Conservation (phyloP, 2,888 invertebrate species). For the Meloe dianella region DNA sequence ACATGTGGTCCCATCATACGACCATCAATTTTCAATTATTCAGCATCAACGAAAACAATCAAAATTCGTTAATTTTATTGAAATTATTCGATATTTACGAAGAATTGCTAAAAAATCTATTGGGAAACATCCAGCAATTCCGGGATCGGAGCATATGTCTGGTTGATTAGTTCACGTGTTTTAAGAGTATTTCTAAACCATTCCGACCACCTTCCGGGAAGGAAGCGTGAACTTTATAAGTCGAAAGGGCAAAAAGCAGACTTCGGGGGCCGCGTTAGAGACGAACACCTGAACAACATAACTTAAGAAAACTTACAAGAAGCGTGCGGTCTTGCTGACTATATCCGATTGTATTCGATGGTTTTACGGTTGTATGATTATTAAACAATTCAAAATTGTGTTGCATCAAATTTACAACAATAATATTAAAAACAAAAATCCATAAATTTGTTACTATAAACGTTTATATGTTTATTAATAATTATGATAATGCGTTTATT, state of each 20-base stretch:
- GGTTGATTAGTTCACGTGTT: conserved; percentile 34
- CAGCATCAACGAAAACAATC: not conserved
- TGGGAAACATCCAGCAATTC: not conserved
- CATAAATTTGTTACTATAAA: not conserved
- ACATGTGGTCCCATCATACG: conserved; percentile 22
- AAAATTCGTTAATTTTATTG: not conserved
- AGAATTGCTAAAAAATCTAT: no score
- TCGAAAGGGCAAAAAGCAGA: conserved; percentile 41
- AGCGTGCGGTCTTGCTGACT: conserved; percentile 26
- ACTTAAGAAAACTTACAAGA: conserved; percentile 35
- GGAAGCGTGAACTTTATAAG: conserved; percentile 42
- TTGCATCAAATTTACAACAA: not conserved
- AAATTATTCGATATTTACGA: not conserved
- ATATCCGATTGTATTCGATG: conserved; percentile 4
- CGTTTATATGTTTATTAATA: conserved; percentile 1
- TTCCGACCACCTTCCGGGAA: conserved; percentile 39
- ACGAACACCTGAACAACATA: conserved; percentile 35
- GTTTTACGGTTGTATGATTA: not conserved
- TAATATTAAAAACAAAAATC: not conserved
- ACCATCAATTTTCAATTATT: not conserved
- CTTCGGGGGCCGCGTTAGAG: conserved; percentile 34
- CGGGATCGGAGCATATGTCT: conserved; percentile 12
- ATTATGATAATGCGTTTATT: not conserved
- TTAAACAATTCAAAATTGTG: not conserved
- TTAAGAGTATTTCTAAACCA: conserved; percentile 27